Base-by-base conservation (phyloP, 2,797 vertebrate genomes). In the Carcharodon carcharias region DNA sequence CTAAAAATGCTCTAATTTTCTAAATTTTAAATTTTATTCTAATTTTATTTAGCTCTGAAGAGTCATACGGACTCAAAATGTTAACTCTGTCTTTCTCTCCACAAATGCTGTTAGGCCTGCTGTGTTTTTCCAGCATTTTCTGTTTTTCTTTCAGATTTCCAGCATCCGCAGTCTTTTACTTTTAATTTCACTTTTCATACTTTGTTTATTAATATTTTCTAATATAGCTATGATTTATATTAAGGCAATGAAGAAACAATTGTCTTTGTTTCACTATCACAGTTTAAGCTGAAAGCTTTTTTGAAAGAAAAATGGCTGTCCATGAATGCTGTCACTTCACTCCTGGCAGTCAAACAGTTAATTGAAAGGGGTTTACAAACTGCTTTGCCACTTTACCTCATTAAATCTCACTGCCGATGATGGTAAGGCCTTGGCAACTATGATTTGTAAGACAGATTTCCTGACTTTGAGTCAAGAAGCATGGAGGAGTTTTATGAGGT, bases 361-460 rank as follows among this genome's bases (percentile, higher is more conserved):
- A 91, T 28, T 56, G 54, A 11, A 91, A 91, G 4, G 12, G 28
- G 56, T 35, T 16, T 91, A 12, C 31, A 91, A 16, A 35, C 56
- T 92, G 89, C 58, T 35, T 88, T 54, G 50, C 85, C 28, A 45
- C 28, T 54, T 92, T 40, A 63, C 89, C 12, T 92, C 56, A 92
- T 92, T 92, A 92, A 63, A 63, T 92, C 56, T 54, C 87, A 61
- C 56, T 63, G 89, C 89, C 35, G 89, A 31, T 63, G 89, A 61
- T 63, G 35, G 26, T 21, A n/a, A n/a, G 56, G 7, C 14, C 31
- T 92, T 92, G 56, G 58, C 89, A 92, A 63, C 58, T 16, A 35
- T 92, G 89, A 63, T n/a, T 92, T 92, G 35, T 63, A 56, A 89
- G 87, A 63, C 89, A 92, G 58, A 89, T 92, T 40, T 63, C 35